Percentiles rank a stretch among this genome's conserved stretches.
Conservation (phyloP, 2,888 invertebrate species). For the Napeogenes inachia region DNA sequence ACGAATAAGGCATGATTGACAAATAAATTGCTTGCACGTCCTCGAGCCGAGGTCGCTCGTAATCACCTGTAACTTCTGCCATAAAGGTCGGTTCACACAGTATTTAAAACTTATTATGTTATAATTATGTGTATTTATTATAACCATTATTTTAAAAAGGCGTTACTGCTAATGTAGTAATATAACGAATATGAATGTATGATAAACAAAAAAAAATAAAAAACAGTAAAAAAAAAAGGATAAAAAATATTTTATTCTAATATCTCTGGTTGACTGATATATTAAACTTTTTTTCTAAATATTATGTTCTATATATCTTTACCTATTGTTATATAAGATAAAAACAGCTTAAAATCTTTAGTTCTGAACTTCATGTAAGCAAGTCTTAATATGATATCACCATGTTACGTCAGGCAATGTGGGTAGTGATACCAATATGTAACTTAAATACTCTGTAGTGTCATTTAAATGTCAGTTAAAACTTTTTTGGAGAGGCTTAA, state of each 20-base stretch:
- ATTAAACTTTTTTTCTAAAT: too few relatives aligned
- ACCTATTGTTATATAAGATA: background rate
- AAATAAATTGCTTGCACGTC: slow-evolving; percentile 31
- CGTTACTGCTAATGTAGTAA: background rate
- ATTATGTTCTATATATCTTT: too few relatives aligned
- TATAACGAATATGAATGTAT: too few relatives aligned
- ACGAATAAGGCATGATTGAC: slow-evolving; percentile 29
- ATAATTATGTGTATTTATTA: background rate
- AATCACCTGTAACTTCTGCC: slow-evolving; percentile 41
- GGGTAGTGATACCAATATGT: background rate
- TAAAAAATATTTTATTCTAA: too few relatives aligned
- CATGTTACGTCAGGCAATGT: slow-evolving; percentile 32
- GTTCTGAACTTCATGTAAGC: background rate
- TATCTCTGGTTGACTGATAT: too few relatives aligned
- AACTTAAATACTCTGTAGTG: too few relatives aligned
- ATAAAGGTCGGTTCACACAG: slow-evolving; percentile 28
- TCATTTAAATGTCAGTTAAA: too few relatives aligned
- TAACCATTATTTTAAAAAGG: background rate
- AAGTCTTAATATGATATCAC: slow-evolving; percentile 37
- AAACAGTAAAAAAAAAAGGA: too few relatives aligned
- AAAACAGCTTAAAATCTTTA: background rate
- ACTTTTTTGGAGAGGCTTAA: too few relatives aligned
- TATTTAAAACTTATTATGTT: slow-evolving; percentile 1
- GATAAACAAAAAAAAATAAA: too few relatives aligned
- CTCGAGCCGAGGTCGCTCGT: slow-evolving; percentile 42